A percentile compares a stretch with the other conserved stretches of the same genome.
Evolutionary conservation across 1,140 invertebrate genomes (phyloP).

Genomic region (Pseudomyrmex concolor): DNA sequence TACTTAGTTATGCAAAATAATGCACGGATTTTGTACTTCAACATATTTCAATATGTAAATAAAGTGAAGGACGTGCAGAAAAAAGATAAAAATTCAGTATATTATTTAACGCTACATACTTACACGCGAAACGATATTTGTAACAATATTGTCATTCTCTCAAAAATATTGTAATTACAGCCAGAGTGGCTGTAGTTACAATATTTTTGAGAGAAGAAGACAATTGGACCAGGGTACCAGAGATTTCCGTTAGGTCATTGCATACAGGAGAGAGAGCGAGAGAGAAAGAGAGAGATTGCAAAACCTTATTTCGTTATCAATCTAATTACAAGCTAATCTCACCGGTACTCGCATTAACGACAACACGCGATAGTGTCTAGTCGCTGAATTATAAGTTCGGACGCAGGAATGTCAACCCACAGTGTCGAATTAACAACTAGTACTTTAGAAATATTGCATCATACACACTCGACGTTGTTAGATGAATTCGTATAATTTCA

Average conservation of each 20-base stretch:
- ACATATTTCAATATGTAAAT: not conserved
- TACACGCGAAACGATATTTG: not conserved
- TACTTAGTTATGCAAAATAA: slow-evolving; percentile 26
- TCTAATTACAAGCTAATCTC: slow-evolving; percentile 16
- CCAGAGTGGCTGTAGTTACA: no score
- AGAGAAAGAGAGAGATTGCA: no score
- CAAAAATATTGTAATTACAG: no score
- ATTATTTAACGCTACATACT: not conserved
- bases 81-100: not conserved
- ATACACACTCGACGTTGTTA: slow-evolving; percentile 26
- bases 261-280: no score
- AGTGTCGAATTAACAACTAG: slow-evolving; percentile 41
- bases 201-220: no score
- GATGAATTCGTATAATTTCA: slow-evolving; percentile 47
- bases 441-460: slow-evolving; percentile 48
- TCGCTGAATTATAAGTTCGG: slow-evolving; percentile 18
- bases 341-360: slow-evolving; percentile 9
- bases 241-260: no score
- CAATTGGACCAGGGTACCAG: no score
- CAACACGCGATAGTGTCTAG: slow-evolving; percentile 15
- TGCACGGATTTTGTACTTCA: not conserved
- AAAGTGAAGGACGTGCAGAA: not conserved
- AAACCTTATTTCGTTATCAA: slow-evolving; percentile 13
- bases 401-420: slow-evolving; percentile 19
- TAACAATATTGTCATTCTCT: slow-evolving; percentile 24